Percentiles rank a stretch among this genome's conserved stretches.
Conservation (phyloP, 2,113 vertebrate species). For the Pseudopodoces humilis region DNA sequence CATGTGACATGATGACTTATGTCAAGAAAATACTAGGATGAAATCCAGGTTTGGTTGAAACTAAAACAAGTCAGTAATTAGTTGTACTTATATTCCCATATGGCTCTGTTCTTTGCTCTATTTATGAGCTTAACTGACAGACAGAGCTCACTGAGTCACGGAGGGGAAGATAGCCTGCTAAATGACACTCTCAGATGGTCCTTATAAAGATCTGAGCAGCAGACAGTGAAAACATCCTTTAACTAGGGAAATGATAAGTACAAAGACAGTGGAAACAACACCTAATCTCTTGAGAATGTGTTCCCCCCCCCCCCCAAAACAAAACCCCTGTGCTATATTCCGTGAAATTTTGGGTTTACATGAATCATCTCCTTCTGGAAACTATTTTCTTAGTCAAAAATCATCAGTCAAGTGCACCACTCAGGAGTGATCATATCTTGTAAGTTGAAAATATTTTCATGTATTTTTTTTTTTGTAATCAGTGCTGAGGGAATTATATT, state of each 20-base stretch:
- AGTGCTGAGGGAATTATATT: neutral
- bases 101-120: neutral
- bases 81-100: constrained; percentile 43
- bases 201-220: neutral
- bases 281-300: neutral
- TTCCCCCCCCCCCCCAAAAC: accelerated
- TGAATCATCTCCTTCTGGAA: constrained; percentile 1
- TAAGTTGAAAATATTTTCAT: neutral
- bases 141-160: neutral
- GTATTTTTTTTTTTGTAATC: neutral
- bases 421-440: neutral
- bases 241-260: neutral
- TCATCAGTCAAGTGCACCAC: neutral
- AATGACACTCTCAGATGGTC: neutral
- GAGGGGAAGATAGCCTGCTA: neutral
- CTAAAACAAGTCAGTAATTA: constrained; percentile 21
- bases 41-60: constrained; percentile 31
- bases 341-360: neutral
- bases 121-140: constrained; percentile 19
- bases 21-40: constrained; percentile 5
- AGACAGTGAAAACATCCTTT: neutral
- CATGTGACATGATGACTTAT: neutral
- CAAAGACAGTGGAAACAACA: neutral
- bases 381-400: neutral
- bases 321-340: neutral